Conservation (phyloP, 2,797 vertebrate species). For the Argyrosomus regius region DNA sequence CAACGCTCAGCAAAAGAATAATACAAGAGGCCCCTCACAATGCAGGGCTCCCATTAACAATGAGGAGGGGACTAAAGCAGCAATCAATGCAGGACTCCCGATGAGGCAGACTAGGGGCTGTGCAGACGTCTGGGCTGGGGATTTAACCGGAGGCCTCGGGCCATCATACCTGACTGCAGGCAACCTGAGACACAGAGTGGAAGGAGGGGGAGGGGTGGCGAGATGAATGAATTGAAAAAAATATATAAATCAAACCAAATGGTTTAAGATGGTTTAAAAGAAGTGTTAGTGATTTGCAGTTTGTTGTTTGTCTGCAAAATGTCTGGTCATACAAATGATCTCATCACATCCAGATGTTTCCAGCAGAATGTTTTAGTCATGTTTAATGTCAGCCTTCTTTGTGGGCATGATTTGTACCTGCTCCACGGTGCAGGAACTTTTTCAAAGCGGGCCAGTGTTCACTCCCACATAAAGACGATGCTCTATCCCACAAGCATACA, state of each 20-base stretch:
- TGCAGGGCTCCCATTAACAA: slow-evolving; percentile 70
- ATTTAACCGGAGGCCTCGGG: slow-evolving; percentile 76
- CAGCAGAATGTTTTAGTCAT: not conserved
- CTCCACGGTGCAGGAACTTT: not conserved
- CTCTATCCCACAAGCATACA: not conserved
- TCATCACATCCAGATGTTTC: slow-evolving; percentile 6
- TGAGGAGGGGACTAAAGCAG: slow-evolving; percentile 61
- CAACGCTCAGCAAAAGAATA: slow-evolving; percentile 64
- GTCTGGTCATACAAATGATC: slow-evolving; percentile 6
- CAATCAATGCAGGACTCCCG: slow-evolving; percentile 73
- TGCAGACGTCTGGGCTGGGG: slow-evolving; percentile 83
- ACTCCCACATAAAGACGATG: not conserved
- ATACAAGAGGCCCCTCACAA: slow-evolving; percentile 66
- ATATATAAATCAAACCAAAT: not conserved
- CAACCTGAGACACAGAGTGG: slow-evolving; percentile 69
- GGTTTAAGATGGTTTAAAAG: not conserved
- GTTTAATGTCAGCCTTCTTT: not conserved
- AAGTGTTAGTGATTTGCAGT: not conserved
- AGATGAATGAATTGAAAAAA: slow-evolving; percentile 20
- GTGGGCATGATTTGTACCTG: not conserved
- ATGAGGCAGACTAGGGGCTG: slow-evolving; percentile 66
- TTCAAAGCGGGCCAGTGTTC: not conserved
- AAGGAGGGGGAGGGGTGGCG: slow-evolving; percentile 14
- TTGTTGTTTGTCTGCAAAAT: slow-evolving; percentile 10
- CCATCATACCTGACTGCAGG: slow-evolving; percentile 76